Conservation (phyloP, 1,140 invertebrate genomes). For the Chironomus tepperi region DNA sequence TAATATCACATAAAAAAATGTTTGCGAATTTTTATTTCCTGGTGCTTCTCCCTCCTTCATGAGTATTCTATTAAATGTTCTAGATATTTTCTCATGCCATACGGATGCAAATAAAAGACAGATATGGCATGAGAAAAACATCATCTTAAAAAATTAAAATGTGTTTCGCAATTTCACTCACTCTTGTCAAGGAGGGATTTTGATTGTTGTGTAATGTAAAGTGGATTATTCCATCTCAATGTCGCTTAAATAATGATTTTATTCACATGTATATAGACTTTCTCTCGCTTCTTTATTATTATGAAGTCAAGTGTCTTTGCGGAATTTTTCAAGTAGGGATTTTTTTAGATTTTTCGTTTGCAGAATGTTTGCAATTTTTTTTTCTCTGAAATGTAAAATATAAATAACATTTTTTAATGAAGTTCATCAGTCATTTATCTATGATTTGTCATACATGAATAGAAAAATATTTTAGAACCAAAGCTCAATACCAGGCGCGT, state of each 20-base stretch:
- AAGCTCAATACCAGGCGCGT: too few species aligned
- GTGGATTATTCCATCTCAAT: constrained; percentile 22
- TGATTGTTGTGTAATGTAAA: constrained; percentile 18
- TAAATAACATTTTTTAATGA: too few species aligned
- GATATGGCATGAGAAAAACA: background rate
- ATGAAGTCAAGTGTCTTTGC: constrained; percentile 14
- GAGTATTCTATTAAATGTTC: background rate
- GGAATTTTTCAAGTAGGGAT: background rate
- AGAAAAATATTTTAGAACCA: too few species aligned
- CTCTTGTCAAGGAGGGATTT: background rate
- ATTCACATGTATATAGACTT: background rate
- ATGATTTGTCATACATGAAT: too few species aligned
- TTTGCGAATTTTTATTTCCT: constrained; percentile 19
- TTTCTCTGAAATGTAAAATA: too few species aligned
- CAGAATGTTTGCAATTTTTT: too few species aligned
- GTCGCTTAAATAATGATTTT: constrained; percentile 18
- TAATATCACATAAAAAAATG: background rate
- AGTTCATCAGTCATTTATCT: too few species aligned
- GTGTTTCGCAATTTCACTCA: constrained; percentile 16
- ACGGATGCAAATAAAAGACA: too few species aligned
- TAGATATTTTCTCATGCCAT: too few species aligned
- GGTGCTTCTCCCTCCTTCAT: background rate
- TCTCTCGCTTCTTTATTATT: background rate
- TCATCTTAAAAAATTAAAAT: constrained; percentile 23
- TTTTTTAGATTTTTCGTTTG: too few species aligned